These are phyloP conservation scores for Gila robusta DNA, from an alignment of 2,797 vertebrate species.

Conservation along the genomic window DNA sequence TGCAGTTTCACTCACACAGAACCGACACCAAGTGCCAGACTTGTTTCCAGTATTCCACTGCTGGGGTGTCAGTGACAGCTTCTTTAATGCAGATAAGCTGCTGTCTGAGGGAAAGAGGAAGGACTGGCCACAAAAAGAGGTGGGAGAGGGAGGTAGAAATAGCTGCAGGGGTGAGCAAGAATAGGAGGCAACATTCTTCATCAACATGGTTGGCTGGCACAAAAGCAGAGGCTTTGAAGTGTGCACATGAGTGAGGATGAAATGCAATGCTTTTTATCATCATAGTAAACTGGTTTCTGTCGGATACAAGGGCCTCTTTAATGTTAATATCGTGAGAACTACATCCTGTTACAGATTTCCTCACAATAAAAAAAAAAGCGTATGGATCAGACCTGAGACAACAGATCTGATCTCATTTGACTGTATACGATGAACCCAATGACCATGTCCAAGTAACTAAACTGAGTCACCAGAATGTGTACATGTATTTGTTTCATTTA, in stretches of 20 bases:
- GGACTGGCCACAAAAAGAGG: conserved; percentile 46
- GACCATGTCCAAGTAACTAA: neutral
- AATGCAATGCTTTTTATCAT: neutral
- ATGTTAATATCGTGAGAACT: neutral
- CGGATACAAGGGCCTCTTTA: neutral
- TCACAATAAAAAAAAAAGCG: neutral
- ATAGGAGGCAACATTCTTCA: conserved; percentile 19
- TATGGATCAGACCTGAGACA: neutral
- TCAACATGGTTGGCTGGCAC: conserved; percentile 5
- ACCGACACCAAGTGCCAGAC: conserved; percentile 49
- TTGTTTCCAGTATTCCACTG: conserved; percentile 54
- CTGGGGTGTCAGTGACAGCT: conserved; percentile 67
- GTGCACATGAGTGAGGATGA: neutral
- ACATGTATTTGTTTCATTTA: neutral
- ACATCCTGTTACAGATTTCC: neutral
- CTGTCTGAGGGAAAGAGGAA: conserved; percentile 56
- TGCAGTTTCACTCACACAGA: conserved; percentile 58
- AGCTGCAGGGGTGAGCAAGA: conserved; percentile 32
- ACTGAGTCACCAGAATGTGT: neutral
- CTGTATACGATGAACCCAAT: neutral
- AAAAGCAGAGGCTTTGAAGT: conserved; percentile 30
- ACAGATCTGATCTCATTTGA: neutral
- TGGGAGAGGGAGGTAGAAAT: conserved; percentile 29
- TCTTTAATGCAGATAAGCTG: conserved; percentile 69
- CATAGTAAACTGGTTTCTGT: neutral